Percentiles rank a stretch among this genome's conserved stretches.
Evolutionary conservation across 2,113 vertebrate genomes (phyloP).

Genomic region (Potamarius usumacintae): DNA sequence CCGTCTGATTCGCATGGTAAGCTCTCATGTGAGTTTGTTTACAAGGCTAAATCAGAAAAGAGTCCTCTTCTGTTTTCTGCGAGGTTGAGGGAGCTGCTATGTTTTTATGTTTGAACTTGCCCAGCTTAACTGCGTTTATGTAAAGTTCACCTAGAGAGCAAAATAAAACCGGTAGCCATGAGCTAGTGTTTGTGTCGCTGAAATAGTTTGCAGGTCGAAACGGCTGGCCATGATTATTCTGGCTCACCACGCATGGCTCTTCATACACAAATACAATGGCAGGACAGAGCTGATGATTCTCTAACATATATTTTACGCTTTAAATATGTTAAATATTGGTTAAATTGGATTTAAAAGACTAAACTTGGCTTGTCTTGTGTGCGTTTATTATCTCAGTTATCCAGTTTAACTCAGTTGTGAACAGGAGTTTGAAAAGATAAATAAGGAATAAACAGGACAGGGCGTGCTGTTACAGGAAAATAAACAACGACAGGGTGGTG

Average conservation of each 20-base stretch:
- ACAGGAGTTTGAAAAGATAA: not conserved
- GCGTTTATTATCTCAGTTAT: not conserved
- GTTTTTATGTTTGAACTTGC: not conserved
- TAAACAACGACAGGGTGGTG: not conserved
- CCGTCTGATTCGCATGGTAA: too few species aligned
- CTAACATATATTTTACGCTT: not conserved
- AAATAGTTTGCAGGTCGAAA: not conserved
- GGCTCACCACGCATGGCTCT: not conserved
- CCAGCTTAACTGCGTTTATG: not conserved
- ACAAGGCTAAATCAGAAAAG: conserved; percentile 44
- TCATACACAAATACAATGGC: not conserved
- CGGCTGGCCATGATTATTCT: not conserved
- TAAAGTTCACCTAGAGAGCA: not conserved
- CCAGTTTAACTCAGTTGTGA: not conserved
- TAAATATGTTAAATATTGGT: not conserved
- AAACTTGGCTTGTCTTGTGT: not conserved
- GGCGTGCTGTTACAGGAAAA: not conserved
- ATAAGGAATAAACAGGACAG: not conserved
- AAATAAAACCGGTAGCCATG: not conserved
- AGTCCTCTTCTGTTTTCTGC: not conserved
- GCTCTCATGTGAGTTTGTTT: conserved; percentile 77
- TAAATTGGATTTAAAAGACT: not conserved
- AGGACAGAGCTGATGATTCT: not conserved
- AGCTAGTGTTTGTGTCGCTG: not conserved
- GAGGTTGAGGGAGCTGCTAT: not conserved